phyloP scores from a whole-genome alignment of 1,140 invertebrate genomes.

The Eupeodes corollae region DNA sequence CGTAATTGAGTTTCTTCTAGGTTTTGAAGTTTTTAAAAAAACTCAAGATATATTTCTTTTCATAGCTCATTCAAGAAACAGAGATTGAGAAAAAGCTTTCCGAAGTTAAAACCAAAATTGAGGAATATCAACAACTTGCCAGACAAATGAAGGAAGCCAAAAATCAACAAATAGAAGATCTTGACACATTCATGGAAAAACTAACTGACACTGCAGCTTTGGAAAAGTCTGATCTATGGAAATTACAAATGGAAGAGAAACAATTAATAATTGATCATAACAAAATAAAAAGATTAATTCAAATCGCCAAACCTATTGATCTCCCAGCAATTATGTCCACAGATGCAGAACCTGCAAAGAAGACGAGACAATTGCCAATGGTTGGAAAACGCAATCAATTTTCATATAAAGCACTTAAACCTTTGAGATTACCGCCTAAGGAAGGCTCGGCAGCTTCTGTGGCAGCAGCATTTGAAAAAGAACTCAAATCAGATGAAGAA shows the following conservation, averaged over 20 bases:
- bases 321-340: slow-evolving; percentile 42
- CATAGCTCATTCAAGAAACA: slow-evolving; percentile 56
- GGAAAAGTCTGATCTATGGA: slow-evolving; percentile 42
- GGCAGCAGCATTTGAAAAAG: slow-evolving; percentile 3
- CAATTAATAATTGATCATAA: slow-evolving; percentile 58
- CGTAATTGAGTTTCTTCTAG: too few species aligned
- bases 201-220: slow-evolving; percentile 37
- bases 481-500: slow-evolving; percentile 30
- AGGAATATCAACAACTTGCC: slow-evolving; percentile 33
- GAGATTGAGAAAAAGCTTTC: slow-evolving; percentile 46
- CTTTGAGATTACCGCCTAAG: slow-evolving; percentile 10
- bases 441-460: not conserved
- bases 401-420: slow-evolving; percentile 27
- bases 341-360: not conserved
- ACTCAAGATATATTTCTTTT: not conserved
- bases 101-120: slow-evolving; percentile 47
- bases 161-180: slow-evolving; percentile 33
- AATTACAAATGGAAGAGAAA: slow-evolving; percentile 49
- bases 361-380: slow-evolving; percentile 28
- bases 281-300: slow-evolving; percentile 56
- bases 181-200: slow-evolving; percentile 64
- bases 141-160: slow-evolving; percentile 21
- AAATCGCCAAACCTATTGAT: slow-evolving; percentile 61
- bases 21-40: not conserved
- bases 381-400: slow-evolving; percentile 35